Evolutionary conservation across 2,113 vertebrate genomes (phyloP), one percentile per base, ranked within the genome.

Genomic region (Pimephales promelas): DNA sequence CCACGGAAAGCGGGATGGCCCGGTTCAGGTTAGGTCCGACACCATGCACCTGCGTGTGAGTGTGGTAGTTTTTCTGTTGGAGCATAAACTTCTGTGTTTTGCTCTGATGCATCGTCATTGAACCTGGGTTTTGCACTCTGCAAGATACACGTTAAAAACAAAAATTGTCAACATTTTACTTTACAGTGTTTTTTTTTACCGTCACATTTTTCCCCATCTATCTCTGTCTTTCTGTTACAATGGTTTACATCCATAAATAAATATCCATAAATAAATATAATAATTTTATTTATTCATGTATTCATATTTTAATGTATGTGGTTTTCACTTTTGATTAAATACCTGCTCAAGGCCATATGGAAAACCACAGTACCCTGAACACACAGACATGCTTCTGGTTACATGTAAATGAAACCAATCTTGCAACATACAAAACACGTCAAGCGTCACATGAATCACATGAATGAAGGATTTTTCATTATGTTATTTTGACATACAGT

Each of bases 21-120:
- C 95, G 93, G 84, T 97, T 96, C 0, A 95, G 92, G 14, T 95
- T 92, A 82, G 95, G 93, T 56, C 95, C 95, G 64, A 94, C 92
- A 0, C 94, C 88, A n/a, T 95, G 90, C 43, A 95, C 90, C 91
- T 97, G 91, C 3, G 88, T 90, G 88, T 83, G 86, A 28, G 82
- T 97, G 92, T 95, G 92, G 86, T 96, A 97, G 90, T 96, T 96
- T 87, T 97, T 98, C 76, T 97, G 97, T 87, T 98, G 97, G 45
- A 97, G 89, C 83, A 96, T 85, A 75, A 97, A 97, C 79, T 97
- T 96, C 86, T 97, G 97, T 81, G 90, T 94, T 92, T 96, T 96
- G 62, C 94, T 94, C 22, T 93, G 96, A 84, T 95, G 96, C 80
- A 95, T 87, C 59, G 95, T 94, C 88, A 97, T 92, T 72, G 95